Percentiles rank a stretch among this genome's conserved stretches.
Conservation (phyloP, 2,113 vertebrate genomes). For the Callipepla squamata region DNA sequence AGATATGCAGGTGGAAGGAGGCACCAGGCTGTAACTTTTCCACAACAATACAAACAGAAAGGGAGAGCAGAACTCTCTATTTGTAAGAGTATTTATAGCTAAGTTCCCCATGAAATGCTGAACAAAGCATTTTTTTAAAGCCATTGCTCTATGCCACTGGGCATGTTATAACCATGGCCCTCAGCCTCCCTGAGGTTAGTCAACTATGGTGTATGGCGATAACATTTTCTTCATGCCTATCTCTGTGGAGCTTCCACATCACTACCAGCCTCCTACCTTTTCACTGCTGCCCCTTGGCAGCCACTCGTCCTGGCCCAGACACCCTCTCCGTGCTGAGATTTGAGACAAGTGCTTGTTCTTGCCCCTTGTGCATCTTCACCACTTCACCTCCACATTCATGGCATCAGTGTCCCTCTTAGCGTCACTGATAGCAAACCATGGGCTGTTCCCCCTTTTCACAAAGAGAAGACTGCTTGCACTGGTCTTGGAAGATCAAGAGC, state of each 20-base stretch:
- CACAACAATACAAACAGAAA: neutral
- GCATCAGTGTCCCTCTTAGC: neutral
- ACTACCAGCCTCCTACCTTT: neutral
- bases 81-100: neutral
- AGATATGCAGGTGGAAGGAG: neutral
- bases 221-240: neutral
- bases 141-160: neutral
- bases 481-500: neutral
- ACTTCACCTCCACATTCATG: neutral
- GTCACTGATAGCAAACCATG: neutral
- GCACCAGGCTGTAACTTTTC: neutral
- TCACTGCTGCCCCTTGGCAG: neutral
- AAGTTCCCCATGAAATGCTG: neutral
- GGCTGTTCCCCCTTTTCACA: neutral
- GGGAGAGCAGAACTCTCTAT: neutral
- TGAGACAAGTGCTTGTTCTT: fast-evolving
- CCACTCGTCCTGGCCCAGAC: neutral
- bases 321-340: neutral
- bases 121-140: neutral
- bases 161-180: neutral
- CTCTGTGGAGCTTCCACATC: neutral
- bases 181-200: neutral
- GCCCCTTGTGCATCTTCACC: neutral
- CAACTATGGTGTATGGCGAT: neutral
- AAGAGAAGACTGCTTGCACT: neutral